A percentile compares a stretch with the other conserved stretches of the same genome.
phyloP scores from a whole-genome alignment of 2,113 vertebrate genomes.

The Leptocoma aspasia region DNA sequence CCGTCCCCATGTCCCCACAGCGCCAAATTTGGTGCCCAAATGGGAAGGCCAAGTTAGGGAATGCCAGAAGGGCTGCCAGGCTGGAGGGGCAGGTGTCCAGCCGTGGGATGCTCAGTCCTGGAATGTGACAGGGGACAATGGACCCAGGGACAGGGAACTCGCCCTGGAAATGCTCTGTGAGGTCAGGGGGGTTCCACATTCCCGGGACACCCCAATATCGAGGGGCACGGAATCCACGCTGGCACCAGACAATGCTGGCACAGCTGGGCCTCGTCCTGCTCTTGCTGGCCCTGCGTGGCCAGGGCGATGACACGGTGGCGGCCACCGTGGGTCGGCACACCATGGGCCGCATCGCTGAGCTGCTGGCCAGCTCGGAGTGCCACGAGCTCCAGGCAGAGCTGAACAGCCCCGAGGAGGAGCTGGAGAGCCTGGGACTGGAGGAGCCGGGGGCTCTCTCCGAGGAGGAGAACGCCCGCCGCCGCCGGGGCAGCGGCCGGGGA shows the following conservation, averaged over 20 bases:
- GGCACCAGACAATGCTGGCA: background rate
- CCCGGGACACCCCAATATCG: accelerated
- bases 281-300: accelerated
- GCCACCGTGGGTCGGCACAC: conserved; percentile 65
- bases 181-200: accelerated
- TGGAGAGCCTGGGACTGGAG: background rate
- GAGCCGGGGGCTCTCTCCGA: background rate
- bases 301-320: background rate
- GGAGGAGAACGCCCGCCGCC: background rate
- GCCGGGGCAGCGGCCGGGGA: accelerated
- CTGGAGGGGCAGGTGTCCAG: background rate
- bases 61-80: background rate
- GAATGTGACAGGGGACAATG: accelerated
- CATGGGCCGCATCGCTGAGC: conserved; percentile 58
- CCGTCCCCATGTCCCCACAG: background rate
- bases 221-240: accelerated
- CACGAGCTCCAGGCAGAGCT: background rate
- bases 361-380: conserved; percentile 67
- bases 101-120: background rate
- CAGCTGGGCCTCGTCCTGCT: background rate
- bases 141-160: accelerated
- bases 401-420: background rate
- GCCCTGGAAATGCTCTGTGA: background rate
- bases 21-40: background rate
- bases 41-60: background rate